Evolutionary conservation across 53 echinoderm and acorn worm genomes (phyloP).

Genomic region (Henricia sp.): DNA sequence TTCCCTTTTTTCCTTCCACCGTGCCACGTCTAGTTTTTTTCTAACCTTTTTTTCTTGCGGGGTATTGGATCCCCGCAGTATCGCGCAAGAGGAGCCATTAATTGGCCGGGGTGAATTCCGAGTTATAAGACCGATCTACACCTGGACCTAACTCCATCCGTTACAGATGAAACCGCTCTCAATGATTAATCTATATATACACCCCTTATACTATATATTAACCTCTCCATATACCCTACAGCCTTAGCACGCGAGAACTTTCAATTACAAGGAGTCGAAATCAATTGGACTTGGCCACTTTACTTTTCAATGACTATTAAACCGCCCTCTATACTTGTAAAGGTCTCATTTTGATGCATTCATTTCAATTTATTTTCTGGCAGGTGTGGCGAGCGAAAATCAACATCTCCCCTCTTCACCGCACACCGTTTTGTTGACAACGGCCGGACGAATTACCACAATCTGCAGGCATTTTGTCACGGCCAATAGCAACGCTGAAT

Average conservation of each 20-base stretch:
- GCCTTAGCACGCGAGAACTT: conserved; percentile 1
- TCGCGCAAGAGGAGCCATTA: conserved; percentile 15
- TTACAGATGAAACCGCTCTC: conserved; percentile 18
- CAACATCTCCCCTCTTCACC: no score
- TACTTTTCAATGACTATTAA: no score
- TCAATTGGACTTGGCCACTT: conserved; percentile 24
- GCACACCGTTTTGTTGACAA: no score
- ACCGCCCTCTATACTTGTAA: no score
- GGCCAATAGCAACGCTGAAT: background rate
- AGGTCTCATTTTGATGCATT: no score
- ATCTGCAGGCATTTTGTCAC: no score
- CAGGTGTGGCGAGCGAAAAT: no score
- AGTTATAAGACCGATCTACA: background rate
- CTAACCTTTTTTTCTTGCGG: background rate
- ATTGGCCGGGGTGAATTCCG: conserved; percentile 2
- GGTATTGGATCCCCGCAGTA: background rate
- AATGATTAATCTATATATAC: no score
- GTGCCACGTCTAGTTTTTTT: no score
- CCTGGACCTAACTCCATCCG: conserved; percentile 29
- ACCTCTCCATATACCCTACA: background rate
- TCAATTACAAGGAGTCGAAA: conserved; percentile 33
- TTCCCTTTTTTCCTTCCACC: background rate
- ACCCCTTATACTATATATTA: background rate
- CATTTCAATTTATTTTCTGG: no score
- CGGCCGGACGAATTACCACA: no score